These are phyloP conservation scores for Clanis bilineata DNA, from an alignment of 2,888 invertebrate genomes.

Conservation along the genomic window DNA sequence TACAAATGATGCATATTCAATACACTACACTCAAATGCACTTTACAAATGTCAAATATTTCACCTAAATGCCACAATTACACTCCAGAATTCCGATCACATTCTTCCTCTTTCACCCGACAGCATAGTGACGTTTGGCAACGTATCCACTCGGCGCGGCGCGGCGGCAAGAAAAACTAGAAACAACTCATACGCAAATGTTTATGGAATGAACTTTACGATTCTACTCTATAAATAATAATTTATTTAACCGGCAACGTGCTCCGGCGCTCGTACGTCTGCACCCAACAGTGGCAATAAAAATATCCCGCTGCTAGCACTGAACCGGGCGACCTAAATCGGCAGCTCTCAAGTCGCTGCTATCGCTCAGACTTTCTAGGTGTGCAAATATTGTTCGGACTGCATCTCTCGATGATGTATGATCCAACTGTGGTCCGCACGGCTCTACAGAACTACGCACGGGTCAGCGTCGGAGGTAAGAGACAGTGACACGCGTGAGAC, in stretches of 20 bases:
- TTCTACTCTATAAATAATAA: conserved; percentile 73
- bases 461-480: neutral
- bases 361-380: conserved; percentile 49
- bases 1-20: conserved; percentile 87
- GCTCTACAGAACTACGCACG: neutral
- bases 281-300: conserved; percentile 76
- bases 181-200: conserved; percentile 50
- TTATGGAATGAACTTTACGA: conserved; percentile 78
- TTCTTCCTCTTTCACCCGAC: conserved; percentile 31
- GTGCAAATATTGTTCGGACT: conserved; percentile 39
- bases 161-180: conserved; percentile 37
- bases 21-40: conserved; percentile 67
- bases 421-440: neutral
- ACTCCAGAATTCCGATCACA: conserved; percentile 43
- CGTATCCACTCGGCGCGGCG: conserved; percentile 24
- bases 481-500: neutral
- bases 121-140: conserved; percentile 27
- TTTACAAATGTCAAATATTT: conserved; percentile 66
- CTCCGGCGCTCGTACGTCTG: conserved; percentile 68
- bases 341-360: conserved; percentile 55
- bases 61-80: conserved; percentile 63
- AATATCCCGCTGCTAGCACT: conserved; percentile 78
- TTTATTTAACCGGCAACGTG: conserved; percentile 66
- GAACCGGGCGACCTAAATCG: conserved; percentile 80
- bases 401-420: conserved; percentile 26